Evolutionary conservation across 2,888 invertebrate species (phyloP).

Genomic region (Esperia sulphurella): DNA sequence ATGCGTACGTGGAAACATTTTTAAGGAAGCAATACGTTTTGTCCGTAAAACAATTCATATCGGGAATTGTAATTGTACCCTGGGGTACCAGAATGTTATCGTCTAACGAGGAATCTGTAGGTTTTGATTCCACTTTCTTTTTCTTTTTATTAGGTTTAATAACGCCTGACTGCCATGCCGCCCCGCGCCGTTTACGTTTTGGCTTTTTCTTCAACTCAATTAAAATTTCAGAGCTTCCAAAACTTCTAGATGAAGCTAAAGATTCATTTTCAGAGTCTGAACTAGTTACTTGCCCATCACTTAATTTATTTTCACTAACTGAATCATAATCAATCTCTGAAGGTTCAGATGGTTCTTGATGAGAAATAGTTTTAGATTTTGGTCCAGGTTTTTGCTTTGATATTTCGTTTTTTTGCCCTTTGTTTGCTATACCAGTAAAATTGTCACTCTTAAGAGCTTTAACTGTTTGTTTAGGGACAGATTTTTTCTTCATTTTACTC

Average conservation of each 20-base stretch:
- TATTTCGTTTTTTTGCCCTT: conserved; percentile 16
- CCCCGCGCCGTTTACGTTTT: conserved; percentile 45
- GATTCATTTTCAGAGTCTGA: conserved; percentile 57
- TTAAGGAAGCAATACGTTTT: conserved; percentile 63
- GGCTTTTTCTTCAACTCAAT: conserved; percentile 49
- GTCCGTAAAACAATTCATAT: conserved; percentile 56
- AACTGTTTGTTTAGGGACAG: conserved; percentile 37
- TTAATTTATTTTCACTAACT: conserved; percentile 43
- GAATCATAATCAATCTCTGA: conserved; percentile 62
- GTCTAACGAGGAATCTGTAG: conserved; percentile 13
- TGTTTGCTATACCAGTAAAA: conserved; percentile 12
- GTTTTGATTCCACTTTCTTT: conserved; percentile 37
- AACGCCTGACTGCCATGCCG: conserved; percentile 53
- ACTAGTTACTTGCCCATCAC: conserved; percentile 23
- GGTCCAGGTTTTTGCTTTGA: conserved; percentile 45
- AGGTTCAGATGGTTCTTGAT: conserved; percentile 40
- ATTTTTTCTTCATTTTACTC: conserved; percentile 39
- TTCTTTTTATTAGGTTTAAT: conserved; percentile 59
- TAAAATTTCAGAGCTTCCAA: conserved; percentile 44
- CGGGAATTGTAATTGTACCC: conserved; percentile 28
- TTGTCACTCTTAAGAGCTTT: conserved; percentile 16
- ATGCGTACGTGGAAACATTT: conserved; percentile 60
- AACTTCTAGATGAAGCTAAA: conserved; percentile 46
- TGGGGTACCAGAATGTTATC: conserved; percentile 13
- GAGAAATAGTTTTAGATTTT: conserved; percentile 46